Evolutionary conservation across 2,113 vertebrate genomes (phyloP).

Genomic region (Poicephalus gulielmi): DNA sequence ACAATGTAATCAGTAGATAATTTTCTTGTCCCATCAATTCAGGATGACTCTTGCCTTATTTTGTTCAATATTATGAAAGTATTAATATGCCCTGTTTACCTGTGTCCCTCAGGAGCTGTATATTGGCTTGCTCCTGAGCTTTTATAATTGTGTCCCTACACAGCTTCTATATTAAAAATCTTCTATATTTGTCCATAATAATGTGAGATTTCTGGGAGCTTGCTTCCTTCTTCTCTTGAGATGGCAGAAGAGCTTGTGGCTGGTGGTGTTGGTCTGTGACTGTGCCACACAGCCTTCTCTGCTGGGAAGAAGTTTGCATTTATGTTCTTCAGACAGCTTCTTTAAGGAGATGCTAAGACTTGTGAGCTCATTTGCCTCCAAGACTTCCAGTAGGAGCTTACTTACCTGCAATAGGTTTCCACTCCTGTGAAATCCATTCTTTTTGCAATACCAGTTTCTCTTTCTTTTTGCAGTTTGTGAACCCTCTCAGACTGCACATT

Average conservation of each 20-base stretch:
- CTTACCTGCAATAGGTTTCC: background rate
- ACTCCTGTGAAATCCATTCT: background rate
- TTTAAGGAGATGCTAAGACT: background rate
- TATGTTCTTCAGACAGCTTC: background rate
- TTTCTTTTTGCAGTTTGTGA: background rate
- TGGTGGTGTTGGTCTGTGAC: background rate
- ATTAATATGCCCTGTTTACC: background rate
- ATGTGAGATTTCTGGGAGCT: background rate
- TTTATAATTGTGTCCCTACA: background rate
- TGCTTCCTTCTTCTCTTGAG: background rate
- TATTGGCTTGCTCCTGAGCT: background rate
- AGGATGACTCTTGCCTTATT: background rate
- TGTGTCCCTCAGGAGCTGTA: background rate
- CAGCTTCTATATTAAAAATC: background rate
- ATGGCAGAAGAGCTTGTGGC: background rate
- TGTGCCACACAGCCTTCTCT: background rate
- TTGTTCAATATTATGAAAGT: background rate
- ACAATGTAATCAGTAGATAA: background rate
- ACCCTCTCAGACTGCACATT: background rate
- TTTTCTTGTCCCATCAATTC: background rate
- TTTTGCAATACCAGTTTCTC: background rate
- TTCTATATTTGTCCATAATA: background rate
- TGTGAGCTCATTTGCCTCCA: background rate
- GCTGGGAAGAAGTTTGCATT: background rate
- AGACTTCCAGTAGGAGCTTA: background rate